A percentile compares a stretch with the other conserved stretches of the same genome.
These are phyloP conservation scores for Hylyphantes graminicola DNA, from an alignment of 1,140 invertebrate genomes.

Conservation along the genomic window DNA sequence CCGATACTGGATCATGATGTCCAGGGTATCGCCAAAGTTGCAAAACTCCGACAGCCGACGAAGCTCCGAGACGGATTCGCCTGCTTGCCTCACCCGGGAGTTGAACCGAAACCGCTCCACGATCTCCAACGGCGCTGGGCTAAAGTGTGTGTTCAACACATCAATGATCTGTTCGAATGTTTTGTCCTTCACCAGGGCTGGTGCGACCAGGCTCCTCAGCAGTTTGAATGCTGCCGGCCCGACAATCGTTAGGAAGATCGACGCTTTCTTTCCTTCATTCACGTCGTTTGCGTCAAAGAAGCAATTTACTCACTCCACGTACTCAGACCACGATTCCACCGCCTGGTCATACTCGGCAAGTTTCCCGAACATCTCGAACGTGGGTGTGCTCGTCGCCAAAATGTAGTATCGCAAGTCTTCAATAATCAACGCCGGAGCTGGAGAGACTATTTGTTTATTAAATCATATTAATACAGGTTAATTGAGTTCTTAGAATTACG, in stretches of 20 bases:
- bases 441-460: too few relatives aligned
- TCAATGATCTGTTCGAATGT: background rate
- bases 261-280: background rate
- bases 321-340: background rate
- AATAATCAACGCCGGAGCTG: too few relatives aligned
- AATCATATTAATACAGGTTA: too few relatives aligned
- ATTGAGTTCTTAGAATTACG: too few relatives aligned
- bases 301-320: background rate
- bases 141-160: background rate
- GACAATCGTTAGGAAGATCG: background rate
- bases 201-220: background rate
- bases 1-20: background rate
- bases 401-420: too few relatives aligned
- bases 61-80: background rate
- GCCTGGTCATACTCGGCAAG: background rate
- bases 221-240: background rate
- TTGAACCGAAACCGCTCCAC: too few relatives aligned
- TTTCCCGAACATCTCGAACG: constrained; percentile 1
- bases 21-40: background rate
- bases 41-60: background rate
- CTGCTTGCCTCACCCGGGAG: background rate
- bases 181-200: background rate
- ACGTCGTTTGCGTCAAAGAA: background rate
- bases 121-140: background rate
- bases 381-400: too few relatives aligned